Percentiles rank a stretch among this genome's conserved stretches.
phyloP scores from a whole-genome alignment of 1,140 invertebrate genomes.

The Cephus cinctus region DNA sequence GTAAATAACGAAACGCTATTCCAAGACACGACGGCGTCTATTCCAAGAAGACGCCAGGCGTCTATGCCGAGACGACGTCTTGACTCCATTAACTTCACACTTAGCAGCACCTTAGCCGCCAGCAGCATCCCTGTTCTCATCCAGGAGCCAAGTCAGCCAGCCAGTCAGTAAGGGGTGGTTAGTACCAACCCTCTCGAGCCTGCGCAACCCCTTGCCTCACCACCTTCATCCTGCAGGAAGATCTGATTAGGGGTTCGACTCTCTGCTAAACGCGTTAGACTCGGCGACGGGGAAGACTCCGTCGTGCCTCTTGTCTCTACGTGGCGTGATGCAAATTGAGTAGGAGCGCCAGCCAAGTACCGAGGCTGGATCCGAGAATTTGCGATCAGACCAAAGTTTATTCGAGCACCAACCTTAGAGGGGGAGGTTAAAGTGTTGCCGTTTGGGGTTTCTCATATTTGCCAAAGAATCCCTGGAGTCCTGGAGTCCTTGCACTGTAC shows the following conservation, averaged over 20 bases:
- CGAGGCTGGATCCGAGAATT: constrained; percentile 31
- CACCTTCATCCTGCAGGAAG: constrained; percentile 38
- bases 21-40: background rate
- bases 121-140: too few relatives aligned
- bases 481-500: too few relatives aligned
- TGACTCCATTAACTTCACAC: constrained; percentile 58
- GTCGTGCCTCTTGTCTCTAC: constrained; percentile 22
- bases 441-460: constrained; percentile 44
- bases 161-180: too few relatives aligned
- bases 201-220: constrained; percentile 21
- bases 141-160: too few relatives aligned
- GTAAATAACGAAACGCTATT: constrained; percentile 15
- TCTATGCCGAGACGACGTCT: constrained; percentile 28
- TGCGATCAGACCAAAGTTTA: constrained; percentile 33
- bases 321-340: constrained; percentile 54
- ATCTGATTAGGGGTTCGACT: constrained; percentile 57
- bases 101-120: constrained; percentile 43
- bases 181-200: constrained; percentile 6
- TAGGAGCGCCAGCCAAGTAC: constrained; percentile 38
- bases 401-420: constrained; percentile 21
- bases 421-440: constrained; percentile 25
- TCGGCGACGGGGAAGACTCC: constrained; percentile 30
- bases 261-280: constrained; percentile 57
- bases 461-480: too few relatives aligned
- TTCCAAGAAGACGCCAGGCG: background rate